These are phyloP conservation scores for Theodoxus fluviatilis DNA, from an alignment of 2,888 invertebrate species.

Conservation along the genomic window DNA sequence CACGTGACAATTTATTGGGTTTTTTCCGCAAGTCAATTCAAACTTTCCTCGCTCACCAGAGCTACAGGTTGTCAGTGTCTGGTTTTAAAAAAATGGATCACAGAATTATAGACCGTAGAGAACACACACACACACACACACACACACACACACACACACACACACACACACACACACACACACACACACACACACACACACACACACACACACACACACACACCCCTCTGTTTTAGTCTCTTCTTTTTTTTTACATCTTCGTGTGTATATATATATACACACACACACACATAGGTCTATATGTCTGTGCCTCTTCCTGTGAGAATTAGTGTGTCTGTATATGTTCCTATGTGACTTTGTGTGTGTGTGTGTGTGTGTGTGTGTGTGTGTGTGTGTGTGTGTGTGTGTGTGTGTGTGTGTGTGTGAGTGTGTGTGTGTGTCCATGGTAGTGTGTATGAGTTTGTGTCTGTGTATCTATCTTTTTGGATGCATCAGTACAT, in stretches of 20 bases:
- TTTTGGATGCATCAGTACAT: too few species aligned
- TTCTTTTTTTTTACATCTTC: not conserved
- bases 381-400: not conserved
- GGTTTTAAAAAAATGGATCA: too few species aligned
- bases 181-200: conserved; percentile 20
- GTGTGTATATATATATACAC: not conserved
- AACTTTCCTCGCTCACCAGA: too few species aligned
- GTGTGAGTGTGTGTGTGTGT: too few species aligned
- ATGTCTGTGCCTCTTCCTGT: not conserved
- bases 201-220: not conserved
- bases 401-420: not conserved
- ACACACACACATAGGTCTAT: not conserved
- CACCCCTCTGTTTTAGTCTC: too few species aligned
- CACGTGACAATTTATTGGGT: too few species aligned
- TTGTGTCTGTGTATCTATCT: too few species aligned
- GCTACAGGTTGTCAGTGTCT: too few species aligned
- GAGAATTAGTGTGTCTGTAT: not conserved
- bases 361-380: not conserved
- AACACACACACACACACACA: not conserved
- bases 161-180: conserved; percentile 21
- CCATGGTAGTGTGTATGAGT: too few species aligned
- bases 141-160: conserved; percentile 17
- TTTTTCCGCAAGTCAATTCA: too few species aligned
- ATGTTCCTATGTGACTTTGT: not conserved
- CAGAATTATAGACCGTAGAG: not conserved